phyloP scores from a whole-genome alignment of 2,113 vertebrate genomes.

The Cryptomyrus ogoouensis region DNA sequence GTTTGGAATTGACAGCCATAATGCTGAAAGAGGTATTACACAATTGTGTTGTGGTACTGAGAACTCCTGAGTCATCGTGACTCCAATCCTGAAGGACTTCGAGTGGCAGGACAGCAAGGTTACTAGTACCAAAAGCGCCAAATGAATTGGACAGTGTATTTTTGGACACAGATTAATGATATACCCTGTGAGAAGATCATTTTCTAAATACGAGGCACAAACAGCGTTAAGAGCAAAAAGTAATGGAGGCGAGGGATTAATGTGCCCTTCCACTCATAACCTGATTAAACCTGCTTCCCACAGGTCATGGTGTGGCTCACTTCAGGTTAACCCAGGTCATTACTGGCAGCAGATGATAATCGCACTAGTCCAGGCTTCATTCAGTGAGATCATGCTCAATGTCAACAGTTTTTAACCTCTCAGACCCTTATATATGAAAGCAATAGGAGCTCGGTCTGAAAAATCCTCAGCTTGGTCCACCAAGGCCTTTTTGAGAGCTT shows the following conservation, averaged over 20 bases:
- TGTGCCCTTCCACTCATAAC: too few relatives aligned
- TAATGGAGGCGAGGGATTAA: too few relatives aligned
- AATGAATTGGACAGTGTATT: background rate
- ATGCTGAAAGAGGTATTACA: background rate
- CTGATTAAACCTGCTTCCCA: too few relatives aligned
- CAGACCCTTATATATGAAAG: background rate
- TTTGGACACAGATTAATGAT: too few relatives aligned
- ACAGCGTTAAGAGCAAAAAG: too few relatives aligned
- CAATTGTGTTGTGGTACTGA: background rate
- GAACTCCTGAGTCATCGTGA: background rate
- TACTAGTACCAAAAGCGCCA: background rate
- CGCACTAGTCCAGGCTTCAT: background rate
- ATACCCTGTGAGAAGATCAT: too few relatives aligned
- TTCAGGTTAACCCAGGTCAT: background rate
- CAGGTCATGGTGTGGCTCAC: background rate
- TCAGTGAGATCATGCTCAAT: background rate
- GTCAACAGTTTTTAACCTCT: background rate
- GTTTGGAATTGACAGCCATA: background rate
- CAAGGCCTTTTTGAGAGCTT: conserved; percentile 57
- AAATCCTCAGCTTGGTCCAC: conserved; percentile 61
- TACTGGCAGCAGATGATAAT: background rate
- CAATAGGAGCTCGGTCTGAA: conserved; percentile 39
- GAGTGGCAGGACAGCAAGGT: background rate
- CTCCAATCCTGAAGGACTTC: background rate
- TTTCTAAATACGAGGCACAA: too few relatives aligned